Percentiles rank a stretch among this genome's conserved stretches.
phyloP scores from a whole-genome alignment of 2,888 invertebrate species.

The Meta bourneti region DNA sequence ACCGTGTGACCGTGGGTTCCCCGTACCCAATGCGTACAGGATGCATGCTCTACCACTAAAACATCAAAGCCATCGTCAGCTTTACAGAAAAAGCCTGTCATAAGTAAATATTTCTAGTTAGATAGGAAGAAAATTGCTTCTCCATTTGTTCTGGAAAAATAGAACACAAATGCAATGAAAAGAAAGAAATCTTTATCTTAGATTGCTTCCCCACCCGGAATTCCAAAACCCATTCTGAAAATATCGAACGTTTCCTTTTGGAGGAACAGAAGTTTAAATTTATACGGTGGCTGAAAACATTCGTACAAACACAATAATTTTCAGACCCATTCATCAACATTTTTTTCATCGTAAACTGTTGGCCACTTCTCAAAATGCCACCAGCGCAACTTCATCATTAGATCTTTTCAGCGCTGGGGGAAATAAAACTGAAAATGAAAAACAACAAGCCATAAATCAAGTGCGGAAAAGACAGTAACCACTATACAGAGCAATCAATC shows the following conservation, averaged over 20 bases:
- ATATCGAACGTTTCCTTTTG: not conserved
- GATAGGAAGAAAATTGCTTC: no score
- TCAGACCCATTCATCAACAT: conserved; percentile 13
- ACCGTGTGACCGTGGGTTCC: no score
- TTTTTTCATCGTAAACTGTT: conserved; percentile 38
- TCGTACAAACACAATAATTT: conserved; percentile 18
- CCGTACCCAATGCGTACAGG: no score
- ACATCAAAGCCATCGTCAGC: no score
- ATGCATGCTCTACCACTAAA: no score
- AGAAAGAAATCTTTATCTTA: not conserved
- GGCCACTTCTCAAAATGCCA: conserved; percentile 37
- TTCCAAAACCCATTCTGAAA: not conserved
- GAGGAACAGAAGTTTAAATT: not conserved
- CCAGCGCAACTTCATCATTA: conserved; percentile 49
- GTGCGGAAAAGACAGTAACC: conserved; percentile 49
- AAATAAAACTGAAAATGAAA: conserved; percentile 10
- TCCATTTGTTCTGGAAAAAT: no score
- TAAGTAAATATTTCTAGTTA: no score
- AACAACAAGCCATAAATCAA: conserved; percentile 63
- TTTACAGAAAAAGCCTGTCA: no score
- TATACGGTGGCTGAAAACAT: conserved; percentile 12
- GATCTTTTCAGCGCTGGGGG: conserved; percentile 16
- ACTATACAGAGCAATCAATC: conserved; percentile 68
- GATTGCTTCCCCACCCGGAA: not conserved
- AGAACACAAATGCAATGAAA: not conserved